Evolutionary conservation across 1,140 invertebrate species (phyloP).

Genomic region (Saccostrea glomerata): DNA sequence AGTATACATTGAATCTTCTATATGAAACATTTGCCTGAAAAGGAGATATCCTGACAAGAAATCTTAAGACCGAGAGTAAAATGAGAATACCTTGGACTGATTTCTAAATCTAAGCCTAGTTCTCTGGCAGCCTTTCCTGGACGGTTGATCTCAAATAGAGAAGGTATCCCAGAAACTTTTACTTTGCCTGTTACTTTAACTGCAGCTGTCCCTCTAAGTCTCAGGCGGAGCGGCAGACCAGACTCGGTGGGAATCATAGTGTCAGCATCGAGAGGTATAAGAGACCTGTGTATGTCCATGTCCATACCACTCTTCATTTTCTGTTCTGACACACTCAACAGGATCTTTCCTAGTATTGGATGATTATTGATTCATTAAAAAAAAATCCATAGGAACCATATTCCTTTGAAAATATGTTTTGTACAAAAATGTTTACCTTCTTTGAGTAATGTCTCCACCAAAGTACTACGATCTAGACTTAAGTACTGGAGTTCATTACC

Average conservation of each 20-base stretch:
- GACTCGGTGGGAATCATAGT: slow-evolving; percentile 46
- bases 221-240: slow-evolving; percentile 52
- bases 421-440: background rate
- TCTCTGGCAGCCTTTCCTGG: background rate
- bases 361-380: background rate
- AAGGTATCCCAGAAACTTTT: background rate
- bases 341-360: background rate
- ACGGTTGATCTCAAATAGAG: slow-evolving; percentile 38
- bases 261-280: slow-evolving; percentile 22
- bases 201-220: slow-evolving; percentile 19
- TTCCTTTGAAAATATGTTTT: background rate
- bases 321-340: background rate
- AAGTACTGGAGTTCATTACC: slow-evolving; percentile 60
- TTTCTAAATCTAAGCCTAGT: background rate
- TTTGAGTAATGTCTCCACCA: background rate
- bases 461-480: slow-evolving; percentile 27
- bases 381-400: background rate
- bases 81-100: slow-evolving; percentile 46
- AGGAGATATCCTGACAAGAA: too few species aligned
- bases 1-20: background rate
- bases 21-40: background rate
- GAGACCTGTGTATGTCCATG: slow-evolving; percentile 38
- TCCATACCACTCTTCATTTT: background rate
- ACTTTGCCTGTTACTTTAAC: slow-evolving; percentile 44
- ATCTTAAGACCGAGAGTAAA: too few species aligned